These are phyloP conservation scores for Scopus umbretta DNA, from an alignment of 2,113 vertebrate genomes.

Conservation along the genomic window DNA sequence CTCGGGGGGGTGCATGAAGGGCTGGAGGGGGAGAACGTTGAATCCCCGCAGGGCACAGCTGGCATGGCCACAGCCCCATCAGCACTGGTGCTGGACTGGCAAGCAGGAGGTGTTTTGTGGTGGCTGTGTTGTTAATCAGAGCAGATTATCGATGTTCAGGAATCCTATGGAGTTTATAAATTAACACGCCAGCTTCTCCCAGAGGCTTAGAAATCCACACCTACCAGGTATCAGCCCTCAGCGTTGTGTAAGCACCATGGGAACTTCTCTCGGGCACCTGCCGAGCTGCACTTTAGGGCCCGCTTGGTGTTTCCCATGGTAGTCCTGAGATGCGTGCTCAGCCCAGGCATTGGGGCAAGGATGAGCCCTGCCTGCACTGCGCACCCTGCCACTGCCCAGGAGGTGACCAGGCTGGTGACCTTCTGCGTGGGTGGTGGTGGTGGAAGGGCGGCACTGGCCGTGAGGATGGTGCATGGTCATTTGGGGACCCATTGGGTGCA, in stretches of 20 bases:
- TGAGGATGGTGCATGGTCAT: background rate
- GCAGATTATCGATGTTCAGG: background rate
- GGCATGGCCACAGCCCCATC: background rate
- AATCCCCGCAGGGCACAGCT: background rate
- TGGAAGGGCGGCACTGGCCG: background rate
- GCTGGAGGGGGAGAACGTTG: rapidly evolving
- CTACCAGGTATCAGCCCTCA: background rate
- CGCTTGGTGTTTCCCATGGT: rapidly evolving
- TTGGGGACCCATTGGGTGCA: background rate
- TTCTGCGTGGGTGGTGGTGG: background rate
- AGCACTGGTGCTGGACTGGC: background rate
- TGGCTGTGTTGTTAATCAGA: background rate
- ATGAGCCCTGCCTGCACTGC: background rate
- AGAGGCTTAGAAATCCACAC: background rate
- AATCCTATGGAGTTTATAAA: background rate
- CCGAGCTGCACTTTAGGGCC: background rate
- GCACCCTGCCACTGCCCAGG: rapidly evolving
- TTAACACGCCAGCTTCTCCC: background rate
- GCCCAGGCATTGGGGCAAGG: background rate
- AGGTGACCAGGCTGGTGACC: background rate
- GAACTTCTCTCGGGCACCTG: rapidly evolving
- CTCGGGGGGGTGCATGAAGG: background rate
- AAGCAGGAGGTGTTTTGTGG: background rate
- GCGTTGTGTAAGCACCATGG: background rate
- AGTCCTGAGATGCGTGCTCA: background rate